Percentiles rank a stretch among this genome's conserved stretches.
Evolutionary conservation across 1,140 invertebrate species (phyloP).

Genomic region (Leptinotarsa lineolata): DNA sequence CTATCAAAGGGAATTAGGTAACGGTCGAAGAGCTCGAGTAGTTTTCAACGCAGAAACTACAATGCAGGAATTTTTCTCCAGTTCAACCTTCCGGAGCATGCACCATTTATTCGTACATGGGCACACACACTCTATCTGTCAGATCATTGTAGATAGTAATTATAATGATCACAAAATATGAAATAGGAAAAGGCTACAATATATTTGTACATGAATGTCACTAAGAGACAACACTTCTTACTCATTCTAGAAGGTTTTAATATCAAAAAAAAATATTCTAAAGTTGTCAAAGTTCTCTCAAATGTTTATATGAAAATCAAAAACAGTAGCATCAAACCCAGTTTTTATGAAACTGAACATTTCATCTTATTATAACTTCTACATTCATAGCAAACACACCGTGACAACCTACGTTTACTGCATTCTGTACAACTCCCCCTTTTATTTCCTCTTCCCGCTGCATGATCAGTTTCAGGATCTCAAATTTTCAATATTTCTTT

Average conservation of each 20-base stretch:
- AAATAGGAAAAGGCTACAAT: too few relatives aligned
- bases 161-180: neutral
- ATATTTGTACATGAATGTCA: neutral
- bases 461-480: neutral
- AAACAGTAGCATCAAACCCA: neutral
- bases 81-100: neutral
- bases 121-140: neutral
- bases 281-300: neutral
- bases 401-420: neutral
- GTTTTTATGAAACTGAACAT: conserved; percentile 11
- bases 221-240: neutral
- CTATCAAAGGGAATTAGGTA: too few relatives aligned
- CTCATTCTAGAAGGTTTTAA: neutral
- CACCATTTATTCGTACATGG: neutral
- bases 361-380: neutral
- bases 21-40: too few relatives aligned
- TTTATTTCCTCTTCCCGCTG: neutral
- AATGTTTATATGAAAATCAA: neutral
- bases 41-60: too few relatives aligned
- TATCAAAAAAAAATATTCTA: neutral
- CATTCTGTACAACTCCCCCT: conserved; percentile 11
- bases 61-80: too few relatives aligned
- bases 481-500: conserved; percentile 3
- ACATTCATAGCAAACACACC: conserved; percentile 3
- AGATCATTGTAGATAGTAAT: conserved; percentile 15